Conservation (phyloP, 2,113 vertebrate species). For the Zingel zingel region DNA sequence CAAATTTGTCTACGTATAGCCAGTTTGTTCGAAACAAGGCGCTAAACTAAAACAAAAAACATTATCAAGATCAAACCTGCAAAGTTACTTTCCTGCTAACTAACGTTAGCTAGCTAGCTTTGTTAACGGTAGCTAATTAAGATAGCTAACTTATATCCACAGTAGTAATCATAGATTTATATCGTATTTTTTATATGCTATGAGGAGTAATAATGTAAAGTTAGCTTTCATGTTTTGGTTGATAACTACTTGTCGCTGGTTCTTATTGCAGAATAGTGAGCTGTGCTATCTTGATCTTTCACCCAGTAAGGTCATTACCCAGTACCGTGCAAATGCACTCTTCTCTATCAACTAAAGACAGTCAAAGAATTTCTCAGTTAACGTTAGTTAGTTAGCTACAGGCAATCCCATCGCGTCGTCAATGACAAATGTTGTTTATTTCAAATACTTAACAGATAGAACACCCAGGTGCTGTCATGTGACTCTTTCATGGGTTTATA, state of each 20-base stretch:
- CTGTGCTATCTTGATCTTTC: conserved; percentile 16
- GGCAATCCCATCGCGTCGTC: not conserved
- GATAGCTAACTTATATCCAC: not conserved
- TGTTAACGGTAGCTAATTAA: not conserved
- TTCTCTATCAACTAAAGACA: not conserved
- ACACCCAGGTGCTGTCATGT: too few species aligned
- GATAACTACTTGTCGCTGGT: not conserved
- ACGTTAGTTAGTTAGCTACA: not conserved
- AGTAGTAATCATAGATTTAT: too few species aligned
- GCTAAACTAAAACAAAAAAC: not conserved
- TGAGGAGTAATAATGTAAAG: too few species aligned
- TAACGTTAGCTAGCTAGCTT: not conserved
- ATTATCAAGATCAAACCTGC: not conserved
- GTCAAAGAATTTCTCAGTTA: not conserved
- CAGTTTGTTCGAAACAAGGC: not conserved
- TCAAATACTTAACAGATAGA: too few species aligned
- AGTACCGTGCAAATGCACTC: not conserved
- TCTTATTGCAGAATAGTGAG: too few species aligned
- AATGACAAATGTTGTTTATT: not conserved
- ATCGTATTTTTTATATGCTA: too few species aligned
- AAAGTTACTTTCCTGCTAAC: not conserved
- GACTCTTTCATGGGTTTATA: not conserved
- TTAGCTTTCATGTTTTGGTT: not conserved
- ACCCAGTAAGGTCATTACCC: conserved; percentile 18
- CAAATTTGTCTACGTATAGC: not conserved